Evolutionary conservation across 2,113 vertebrate species (phyloP).

Genomic region (Crotalus helleri): DNA sequence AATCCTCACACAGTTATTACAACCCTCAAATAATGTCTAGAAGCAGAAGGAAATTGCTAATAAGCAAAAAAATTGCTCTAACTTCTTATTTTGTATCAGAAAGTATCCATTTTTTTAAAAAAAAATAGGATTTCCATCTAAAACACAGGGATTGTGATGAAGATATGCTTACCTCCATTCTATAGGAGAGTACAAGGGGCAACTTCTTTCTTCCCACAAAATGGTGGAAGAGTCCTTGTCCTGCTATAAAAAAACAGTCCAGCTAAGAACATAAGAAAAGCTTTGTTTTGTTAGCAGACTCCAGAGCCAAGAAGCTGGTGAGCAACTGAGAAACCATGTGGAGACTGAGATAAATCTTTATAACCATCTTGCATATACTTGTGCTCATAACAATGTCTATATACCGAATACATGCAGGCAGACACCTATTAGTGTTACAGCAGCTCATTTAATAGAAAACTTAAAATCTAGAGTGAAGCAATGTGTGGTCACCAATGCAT

Average conservation of each 20-base stretch:
- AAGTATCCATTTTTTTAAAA: conserved; percentile 8
- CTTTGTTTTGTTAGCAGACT: conserved; percentile 60
- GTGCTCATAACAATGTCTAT: not conserved
- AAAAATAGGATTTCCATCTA: conserved; percentile 25
- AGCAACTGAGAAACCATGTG: conserved; percentile 54
- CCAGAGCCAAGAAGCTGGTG: conserved; percentile 45
- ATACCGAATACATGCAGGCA: not conserved
- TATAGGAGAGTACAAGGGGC: conserved; percentile 41
- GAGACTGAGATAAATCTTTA: not conserved
- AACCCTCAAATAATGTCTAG: not conserved
- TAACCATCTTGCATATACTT: conserved; percentile 6
- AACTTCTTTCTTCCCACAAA: conserved; percentile 40
- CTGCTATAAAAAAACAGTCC: conserved; percentile 54
- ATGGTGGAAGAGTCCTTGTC: conserved; percentile 46
- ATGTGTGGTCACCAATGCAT: conserved; percentile 24
- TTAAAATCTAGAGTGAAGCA: conserved; percentile 29
- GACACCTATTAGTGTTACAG: conserved; percentile 17
- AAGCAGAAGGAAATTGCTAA: not conserved
- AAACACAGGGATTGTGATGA: not conserved
- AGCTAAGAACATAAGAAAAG: conserved; percentile 52
- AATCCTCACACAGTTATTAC: not conserved
- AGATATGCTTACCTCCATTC: conserved; percentile 5
- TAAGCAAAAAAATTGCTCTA: conserved; percentile 23
- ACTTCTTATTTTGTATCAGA: conserved; percentile 15
- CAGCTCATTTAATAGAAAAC: conserved; percentile 1